phyloP scores from a whole-genome alignment of 2,888 invertebrate species.

The Acleris emargana region DNA sequence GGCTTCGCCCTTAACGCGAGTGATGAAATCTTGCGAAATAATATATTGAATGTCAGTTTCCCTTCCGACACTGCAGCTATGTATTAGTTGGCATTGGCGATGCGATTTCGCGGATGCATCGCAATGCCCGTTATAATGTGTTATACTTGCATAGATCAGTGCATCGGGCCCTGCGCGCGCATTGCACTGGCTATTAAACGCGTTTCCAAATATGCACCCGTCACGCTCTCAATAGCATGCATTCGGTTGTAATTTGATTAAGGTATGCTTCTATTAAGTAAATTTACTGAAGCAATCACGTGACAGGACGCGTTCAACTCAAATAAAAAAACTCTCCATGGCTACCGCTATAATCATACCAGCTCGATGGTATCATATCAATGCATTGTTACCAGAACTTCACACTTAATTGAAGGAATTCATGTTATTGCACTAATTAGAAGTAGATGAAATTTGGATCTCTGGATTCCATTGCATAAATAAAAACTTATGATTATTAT shows the following conservation, averaged over 20 bases:
- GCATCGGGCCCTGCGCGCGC: slow-evolving; percentile 37
- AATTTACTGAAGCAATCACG: slow-evolving; percentile 1
- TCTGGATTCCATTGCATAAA: too few relatives aligned
- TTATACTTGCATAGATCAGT: slow-evolving; percentile 38
- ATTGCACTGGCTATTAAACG: slow-evolving; percentile 41
- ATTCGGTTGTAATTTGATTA: slow-evolving; percentile 29
- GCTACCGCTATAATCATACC: too few relatives aligned
- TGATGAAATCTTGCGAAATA: background rate
- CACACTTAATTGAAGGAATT: too few relatives aligned
- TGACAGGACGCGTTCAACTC: background rate
- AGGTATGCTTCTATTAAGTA: slow-evolving; percentile 19
- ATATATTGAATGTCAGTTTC: slow-evolving; percentile 20
- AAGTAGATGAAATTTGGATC: too few relatives aligned
- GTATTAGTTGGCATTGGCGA: slow-evolving; percentile 52
- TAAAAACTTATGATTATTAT: too few relatives aligned
- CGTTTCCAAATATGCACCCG: slow-evolving; percentile 56
- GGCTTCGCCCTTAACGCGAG: too few relatives aligned
- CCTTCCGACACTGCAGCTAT: slow-evolving; percentile 20
- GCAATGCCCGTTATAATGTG: slow-evolving; percentile 46
- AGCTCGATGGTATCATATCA: too few relatives aligned
- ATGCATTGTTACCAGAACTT: too few relatives aligned
- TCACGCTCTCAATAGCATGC: slow-evolving; percentile 62
- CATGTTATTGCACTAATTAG: too few relatives aligned
- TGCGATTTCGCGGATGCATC: slow-evolving; percentile 60
- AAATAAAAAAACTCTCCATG: too few relatives aligned